Base-by-base conservation (phyloP, 2,888 invertebrate genomes). In the Andrena chrysosceles region DNA sequence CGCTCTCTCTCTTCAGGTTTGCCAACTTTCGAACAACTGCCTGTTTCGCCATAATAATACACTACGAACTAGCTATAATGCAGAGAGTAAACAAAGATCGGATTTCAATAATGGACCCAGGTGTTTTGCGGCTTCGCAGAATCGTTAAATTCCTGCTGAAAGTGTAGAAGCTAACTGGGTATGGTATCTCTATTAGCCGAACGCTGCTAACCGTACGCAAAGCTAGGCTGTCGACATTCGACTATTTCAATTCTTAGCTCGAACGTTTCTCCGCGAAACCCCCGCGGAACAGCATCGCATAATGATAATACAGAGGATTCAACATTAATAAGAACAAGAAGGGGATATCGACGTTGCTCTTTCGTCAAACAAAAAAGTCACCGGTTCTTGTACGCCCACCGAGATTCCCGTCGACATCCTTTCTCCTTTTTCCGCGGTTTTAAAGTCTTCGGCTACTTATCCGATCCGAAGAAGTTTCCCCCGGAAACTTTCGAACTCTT, bases 401-500 rank as follows among this genome's bases (percentile, higher is more conserved):
- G 62, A 52, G 62, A 71, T 71, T 77, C 62, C 52, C 49, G 52
- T 29, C 60, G 52, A 76, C 64, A 23, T 60, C 49, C 63, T 64
- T 35, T 20, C 49, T 62, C 52, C 66, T 70, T 83, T 66, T 73
- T 62, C 64, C 69, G 83, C 73, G 79, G 79, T 75, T 84, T 84
- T 74, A 70, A 79, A 84, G 84, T 76, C 72, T 56, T 69, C 84
- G 72, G 72, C 79, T 69, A 79, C 75, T 72, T 80, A 76, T 73
- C 74, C 69, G 60, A 71, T 63, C 84, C 62, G 29, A 26, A 20
- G n/a, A 80, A 84, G 63, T 78, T 77, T 56, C 31, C 64, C 16
- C 33, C 67, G 20, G 42, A 80, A 84, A 72, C 70, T 80, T 80
- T 67, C 23, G 23, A 68, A 72, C 75, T 72, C 56, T 72, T 35